These are phyloP conservation scores for Spea hammondii DNA, from an alignment of 2,797 vertebrate genomes.

Conservation along the genomic window DNA sequence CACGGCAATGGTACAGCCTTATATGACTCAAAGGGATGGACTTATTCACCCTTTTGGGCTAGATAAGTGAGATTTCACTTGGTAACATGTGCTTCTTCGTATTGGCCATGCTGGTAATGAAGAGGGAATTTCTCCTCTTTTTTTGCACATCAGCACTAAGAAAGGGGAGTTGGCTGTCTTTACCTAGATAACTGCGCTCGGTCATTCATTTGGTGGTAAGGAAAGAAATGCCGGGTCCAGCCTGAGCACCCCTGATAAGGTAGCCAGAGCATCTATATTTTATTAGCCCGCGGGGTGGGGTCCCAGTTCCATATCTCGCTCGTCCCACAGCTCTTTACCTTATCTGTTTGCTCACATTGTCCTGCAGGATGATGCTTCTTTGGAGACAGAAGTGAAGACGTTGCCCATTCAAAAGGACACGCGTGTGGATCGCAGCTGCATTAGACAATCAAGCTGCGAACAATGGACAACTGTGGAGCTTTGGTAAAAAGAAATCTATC, in stretches of 20 bases:
- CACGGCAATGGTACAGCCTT: no score
- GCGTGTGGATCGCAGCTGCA: no score
- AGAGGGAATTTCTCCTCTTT: no score
- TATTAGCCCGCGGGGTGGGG: constrained; percentile 11
- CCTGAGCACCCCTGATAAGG: constrained; percentile 37
- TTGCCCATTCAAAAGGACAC: background rate
- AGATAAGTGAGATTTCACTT: no score
- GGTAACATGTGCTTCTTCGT: background rate
- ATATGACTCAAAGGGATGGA: no score
- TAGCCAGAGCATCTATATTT: background rate
- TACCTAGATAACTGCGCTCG: constrained; percentile 15
- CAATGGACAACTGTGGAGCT: constrained; percentile 11
- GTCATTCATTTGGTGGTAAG: background rate
- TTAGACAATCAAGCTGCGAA: background rate
- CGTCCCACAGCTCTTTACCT: background rate
- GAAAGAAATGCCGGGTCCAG: background rate
- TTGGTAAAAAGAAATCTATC: constrained; percentile 6
- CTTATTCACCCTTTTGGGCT: no score
- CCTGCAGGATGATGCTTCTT: constrained; percentile 1
- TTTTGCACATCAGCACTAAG: constrained; percentile 35
- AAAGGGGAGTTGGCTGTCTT: constrained; percentile 17
- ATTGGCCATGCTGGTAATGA: no score
- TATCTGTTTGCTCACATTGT: constrained; percentile 33
- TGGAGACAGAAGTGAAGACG: background rate
- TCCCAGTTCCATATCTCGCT: background rate